These are phyloP conservation scores for Theocolax elegans DNA, from an alignment of 1,140 invertebrate genomes.

Conservation along the genomic window DNA sequence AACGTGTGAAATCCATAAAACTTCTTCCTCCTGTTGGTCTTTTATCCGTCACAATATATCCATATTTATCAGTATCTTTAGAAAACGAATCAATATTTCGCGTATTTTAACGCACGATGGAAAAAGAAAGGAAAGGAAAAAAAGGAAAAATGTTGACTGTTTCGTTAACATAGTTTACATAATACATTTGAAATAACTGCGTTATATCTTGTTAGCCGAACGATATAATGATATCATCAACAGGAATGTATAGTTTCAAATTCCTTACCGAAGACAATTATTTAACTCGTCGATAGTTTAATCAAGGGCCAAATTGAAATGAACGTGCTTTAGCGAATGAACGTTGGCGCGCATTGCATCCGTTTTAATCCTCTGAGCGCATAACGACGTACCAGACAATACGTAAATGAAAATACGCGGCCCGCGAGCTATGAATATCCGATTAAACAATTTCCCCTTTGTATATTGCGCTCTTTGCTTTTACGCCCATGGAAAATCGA, in stretches of 20 bases:
- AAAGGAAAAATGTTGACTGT: too few relatives aligned
- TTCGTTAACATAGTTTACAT: neutral
- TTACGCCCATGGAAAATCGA: conserved; percentile 17
- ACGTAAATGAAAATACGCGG: conserved; percentile 33
- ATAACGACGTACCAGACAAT: neutral
- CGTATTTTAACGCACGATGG: too few relatives aligned
- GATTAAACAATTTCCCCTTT: conserved; percentile 2
- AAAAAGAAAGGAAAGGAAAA: too few relatives aligned
- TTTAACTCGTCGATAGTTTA: conserved; percentile 32
- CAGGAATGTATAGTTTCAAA: neutral
- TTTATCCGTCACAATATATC: too few relatives aligned
- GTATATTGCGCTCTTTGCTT: neutral
- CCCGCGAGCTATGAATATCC: conserved; percentile 10
- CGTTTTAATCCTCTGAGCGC: neutral
- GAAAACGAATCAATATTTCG: conserved; percentile 16
- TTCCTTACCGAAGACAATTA: conserved; percentile 31
- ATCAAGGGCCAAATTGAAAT: conserved; percentile 32
- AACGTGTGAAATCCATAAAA: neutral
- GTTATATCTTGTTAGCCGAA: neutral
- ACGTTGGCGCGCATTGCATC: conserved; percentile 3
- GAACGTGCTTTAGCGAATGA: conserved; percentile 16
- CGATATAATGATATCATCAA: neutral
- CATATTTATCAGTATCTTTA: neutral
- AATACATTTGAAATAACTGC: neutral
- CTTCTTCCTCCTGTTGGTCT: neutral